Base-by-base conservation (phyloP, 2,888 invertebrate genomes). In the Torymus aiolomorphi region DNA sequence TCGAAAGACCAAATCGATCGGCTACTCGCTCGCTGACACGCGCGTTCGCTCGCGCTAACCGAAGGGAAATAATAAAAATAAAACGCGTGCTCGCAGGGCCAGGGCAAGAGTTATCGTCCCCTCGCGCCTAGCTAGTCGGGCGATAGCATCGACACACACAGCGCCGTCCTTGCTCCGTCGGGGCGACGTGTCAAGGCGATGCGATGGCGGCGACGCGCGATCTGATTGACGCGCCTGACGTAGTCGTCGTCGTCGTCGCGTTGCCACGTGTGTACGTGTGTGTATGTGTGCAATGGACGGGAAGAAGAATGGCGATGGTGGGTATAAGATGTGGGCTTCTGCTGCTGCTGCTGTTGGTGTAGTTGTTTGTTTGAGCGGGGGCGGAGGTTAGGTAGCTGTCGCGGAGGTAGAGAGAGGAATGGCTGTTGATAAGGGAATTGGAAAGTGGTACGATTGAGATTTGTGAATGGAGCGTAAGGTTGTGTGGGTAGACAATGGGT, bases 231-330 rank as follows among this genome's bases (percentile, higher is more conserved):
- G 42, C 42, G 42, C 42, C 42, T 42, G 42, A 42, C 42, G 42
- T 42, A 42, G 42, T 42, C 42, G 42, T 42, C 31, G 31, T 31
- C 31, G 31, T 31, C 69, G 52, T 67, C 66, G 70, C 65, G 77
- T 80, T 78, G 63, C 69, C 73, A 74, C 71, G 61, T 71, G 77
- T n/a, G n/a, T n/a, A n/a, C 54, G 61, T 71, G 65, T 80, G 57
- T 54, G 14, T 5, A 5, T 42, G 42, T 42, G 8, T 42, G 42
- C 8, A 42, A 42, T 42, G 42, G 42, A 42, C 42, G 5, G 5
- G 42, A 42, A 42, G 42, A 42, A 42, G 42, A 42, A 42, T 42
- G 42, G 42, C 42, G 42, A 42, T 42, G 42, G 42, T 42, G 8
- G 42, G 42, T 42, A 42, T 42, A 42, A 42, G 42, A 8, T 42